Percentiles rank a stretch among this genome's conserved stretches.
These are phyloP conservation scores for Charanyca ferruginea DNA, from an alignment of 2,888 invertebrate genomes.

Conservation along the genomic window DNA sequence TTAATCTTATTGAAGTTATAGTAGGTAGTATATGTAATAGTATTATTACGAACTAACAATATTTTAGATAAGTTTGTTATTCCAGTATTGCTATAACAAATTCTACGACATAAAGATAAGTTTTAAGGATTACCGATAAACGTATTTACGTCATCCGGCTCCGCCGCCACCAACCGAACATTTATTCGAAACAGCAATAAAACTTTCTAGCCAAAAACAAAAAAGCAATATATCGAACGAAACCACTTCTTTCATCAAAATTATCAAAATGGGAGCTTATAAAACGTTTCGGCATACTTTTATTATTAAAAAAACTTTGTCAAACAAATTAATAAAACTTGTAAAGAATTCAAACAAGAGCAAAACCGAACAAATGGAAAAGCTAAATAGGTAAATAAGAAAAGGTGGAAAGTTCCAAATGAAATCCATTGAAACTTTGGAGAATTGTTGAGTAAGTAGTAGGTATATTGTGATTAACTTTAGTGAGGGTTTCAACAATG, in stretches of 20 bases:
- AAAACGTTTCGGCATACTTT: slow-evolving; percentile 55
- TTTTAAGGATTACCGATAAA: slow-evolving; percentile 7
- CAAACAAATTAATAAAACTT: slow-evolving; percentile 77
- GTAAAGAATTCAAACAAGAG: slow-evolving; percentile 77
- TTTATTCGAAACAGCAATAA: slow-evolving; percentile 45
- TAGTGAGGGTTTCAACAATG: slow-evolving; percentile 15
- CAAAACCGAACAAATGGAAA: slow-evolving; percentile 77
- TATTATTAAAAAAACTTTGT: slow-evolving; percentile 50
- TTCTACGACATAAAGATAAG: slow-evolving; percentile 5
- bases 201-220: slow-evolving; percentile 46
- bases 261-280: slow-evolving; percentile 54
- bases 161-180: slow-evolving; percentile 9
- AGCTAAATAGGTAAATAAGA: slow-evolving; percentile 82
- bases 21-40: too few species aligned
- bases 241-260: slow-evolving; percentile 60
- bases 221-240: slow-evolving; percentile 50
- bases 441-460: slow-evolving; percentile 39
- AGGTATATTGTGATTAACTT: slow-evolving; percentile 4
- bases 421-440: slow-evolving; percentile 81
- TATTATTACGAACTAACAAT: not conserved
- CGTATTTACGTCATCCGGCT: slow-evolving; percentile 19
- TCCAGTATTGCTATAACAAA: not conserved
- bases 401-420: slow-evolving; percentile 82
- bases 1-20: not conserved
- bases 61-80: not conserved